Conservation (phyloP, 2,888 invertebrate genomes). For the Gymnoscelis rufifasciata region DNA sequence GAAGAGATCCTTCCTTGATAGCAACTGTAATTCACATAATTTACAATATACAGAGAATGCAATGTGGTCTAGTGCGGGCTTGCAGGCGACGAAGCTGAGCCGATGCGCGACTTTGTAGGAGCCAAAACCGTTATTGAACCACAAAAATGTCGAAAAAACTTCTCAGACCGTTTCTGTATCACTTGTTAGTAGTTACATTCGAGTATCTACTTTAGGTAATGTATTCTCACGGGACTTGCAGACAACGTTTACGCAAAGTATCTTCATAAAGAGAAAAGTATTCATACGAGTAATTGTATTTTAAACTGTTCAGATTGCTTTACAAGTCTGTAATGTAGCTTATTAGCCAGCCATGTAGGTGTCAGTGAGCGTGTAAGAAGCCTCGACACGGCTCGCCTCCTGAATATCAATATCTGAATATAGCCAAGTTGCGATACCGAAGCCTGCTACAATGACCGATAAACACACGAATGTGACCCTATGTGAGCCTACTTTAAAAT, state of each 20-base stretch:
- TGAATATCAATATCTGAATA: conserved; percentile 75
- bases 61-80: conserved; percentile 7
- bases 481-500: conserved; percentile 66
- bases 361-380: conserved; percentile 57
- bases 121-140: conserved; percentile 63
- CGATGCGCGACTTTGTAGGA: conserved; percentile 45
- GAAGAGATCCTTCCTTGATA: too few species aligned
- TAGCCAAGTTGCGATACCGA: conserved; percentile 56
- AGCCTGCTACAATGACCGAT: conserved; percentile 70
- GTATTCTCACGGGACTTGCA: too few species aligned
- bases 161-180: conserved; percentile 68
- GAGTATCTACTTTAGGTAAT: too few species aligned
- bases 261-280: neutral
- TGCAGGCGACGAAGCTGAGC: too few species aligned
- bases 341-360: conserved; percentile 54
- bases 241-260: neutral
- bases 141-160: conserved; percentile 67
- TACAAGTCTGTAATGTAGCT: conserved; percentile 38
- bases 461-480: conserved; percentile 72
- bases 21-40: too few species aligned
- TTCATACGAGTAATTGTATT: too few species aligned
- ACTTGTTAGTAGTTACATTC: conserved; percentile 41
- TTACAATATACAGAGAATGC: too few species aligned
- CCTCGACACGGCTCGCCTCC: conserved; percentile 58
- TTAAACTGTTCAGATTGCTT: conserved; percentile 13